These are phyloP conservation scores for Sardina pilchardus DNA, from an alignment of 2,113 vertebrate genomes.

Conservation along the genomic window DNA sequence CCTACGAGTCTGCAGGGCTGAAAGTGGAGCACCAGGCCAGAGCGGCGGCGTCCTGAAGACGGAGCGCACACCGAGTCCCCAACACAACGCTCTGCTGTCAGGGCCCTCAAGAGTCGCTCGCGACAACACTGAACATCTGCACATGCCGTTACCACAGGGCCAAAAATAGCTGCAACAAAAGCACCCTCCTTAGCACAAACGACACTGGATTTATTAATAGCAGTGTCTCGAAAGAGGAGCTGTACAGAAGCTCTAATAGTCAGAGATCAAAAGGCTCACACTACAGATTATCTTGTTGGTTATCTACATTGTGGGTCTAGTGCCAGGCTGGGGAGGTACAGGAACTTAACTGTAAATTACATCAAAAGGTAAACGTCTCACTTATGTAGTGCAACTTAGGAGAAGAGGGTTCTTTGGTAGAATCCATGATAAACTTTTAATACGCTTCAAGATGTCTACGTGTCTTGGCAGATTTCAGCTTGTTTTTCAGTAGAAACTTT, in stretches of 20 bases:
- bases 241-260: neutral
- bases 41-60: neutral
- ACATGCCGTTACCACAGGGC: neutral
- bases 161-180: slow-evolving; percentile 9
- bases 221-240: neutral
- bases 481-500: too few relatives aligned
- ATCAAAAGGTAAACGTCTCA: too few relatives aligned
- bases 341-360: too few relatives aligned
- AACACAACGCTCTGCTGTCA: neutral
- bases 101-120: neutral
- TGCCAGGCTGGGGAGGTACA: too few relatives aligned
- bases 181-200: slow-evolving; percentile 27
- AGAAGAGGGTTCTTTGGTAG: too few relatives aligned
- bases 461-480: too few relatives aligned
- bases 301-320: too few relatives aligned
- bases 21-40: neutral
- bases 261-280: neutral
- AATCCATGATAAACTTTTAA: too few relatives aligned
- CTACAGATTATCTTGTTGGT: neutral
- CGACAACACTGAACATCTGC: neutral
- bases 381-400: too few relatives aligned
- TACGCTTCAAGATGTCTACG: too few relatives aligned
- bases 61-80: neutral
- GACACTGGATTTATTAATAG: neutral
- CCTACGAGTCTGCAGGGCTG: neutral